phyloP scores from a whole-genome alignment of 2,797 vertebrate species.

The Megaceryle alcyon region DNA sequence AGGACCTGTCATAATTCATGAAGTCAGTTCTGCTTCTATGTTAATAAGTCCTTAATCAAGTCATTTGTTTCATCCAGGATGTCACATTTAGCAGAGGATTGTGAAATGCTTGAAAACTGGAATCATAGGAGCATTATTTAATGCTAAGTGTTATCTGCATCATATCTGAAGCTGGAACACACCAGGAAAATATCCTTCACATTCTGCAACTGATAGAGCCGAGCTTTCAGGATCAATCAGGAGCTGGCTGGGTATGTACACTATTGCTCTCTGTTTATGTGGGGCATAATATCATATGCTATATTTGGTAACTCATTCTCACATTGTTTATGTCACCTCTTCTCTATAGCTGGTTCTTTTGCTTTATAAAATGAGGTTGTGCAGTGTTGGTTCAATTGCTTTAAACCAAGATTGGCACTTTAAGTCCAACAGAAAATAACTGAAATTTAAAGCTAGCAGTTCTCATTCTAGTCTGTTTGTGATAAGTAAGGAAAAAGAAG shows the following conservation, averaged over 20 bases:
- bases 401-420: neutral
- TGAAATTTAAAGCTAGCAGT: slow-evolving; percentile 10
- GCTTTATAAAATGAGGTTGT: slow-evolving; percentile 8
- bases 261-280: neutral
- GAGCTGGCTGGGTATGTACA: slow-evolving; percentile 34
- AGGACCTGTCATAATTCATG: slow-evolving; percentile 65
- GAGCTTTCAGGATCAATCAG: slow-evolving; percentile 39
- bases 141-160: slow-evolving; percentile 50
- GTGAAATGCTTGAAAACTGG: slow-evolving; percentile 52
- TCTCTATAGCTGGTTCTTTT: slow-evolving; percentile 1
- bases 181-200: slow-evolving; percentile 62
- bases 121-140: slow-evolving; percentile 42
- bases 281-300: neutral
- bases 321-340: neutral
- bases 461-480: slow-evolving; percentile 3
- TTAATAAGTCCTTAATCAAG: slow-evolving; percentile 76
- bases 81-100: slow-evolving; percentile 62
- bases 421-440: slow-evolving; percentile 24
- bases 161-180: slow-evolving; percentile 36
- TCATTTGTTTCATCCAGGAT: slow-evolving; percentile 71
- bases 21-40: slow-evolving; percentile 66
- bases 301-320: neutral
- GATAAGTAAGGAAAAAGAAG: neutral
- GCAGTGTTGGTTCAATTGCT: neutral
- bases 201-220: neutral